phyloP scores from a whole-genome alignment of 2,888 invertebrate species.

The Apoda limacodes region DNA sequence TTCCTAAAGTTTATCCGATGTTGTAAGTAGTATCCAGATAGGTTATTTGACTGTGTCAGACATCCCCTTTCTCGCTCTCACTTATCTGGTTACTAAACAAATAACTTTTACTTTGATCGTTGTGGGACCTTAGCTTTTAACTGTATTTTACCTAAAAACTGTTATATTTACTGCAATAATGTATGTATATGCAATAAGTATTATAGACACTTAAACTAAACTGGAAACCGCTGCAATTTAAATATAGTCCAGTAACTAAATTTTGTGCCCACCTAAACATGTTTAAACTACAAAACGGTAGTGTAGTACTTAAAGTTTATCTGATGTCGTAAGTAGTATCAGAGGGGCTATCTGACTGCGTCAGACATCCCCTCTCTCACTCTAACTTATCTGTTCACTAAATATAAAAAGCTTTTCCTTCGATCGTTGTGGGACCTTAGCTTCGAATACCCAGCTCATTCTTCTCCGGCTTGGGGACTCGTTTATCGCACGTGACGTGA shows the following conservation, averaged over 20 bases:
- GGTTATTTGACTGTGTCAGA: constrained; percentile 38
- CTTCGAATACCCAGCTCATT: constrained; percentile 29
- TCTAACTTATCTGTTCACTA: not conserved
- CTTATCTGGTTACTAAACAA: constrained; percentile 44
- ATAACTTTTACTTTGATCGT: constrained; percentile 32
- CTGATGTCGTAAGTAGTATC: too few relatives aligned
- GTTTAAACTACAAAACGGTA: constrained; percentile 20
- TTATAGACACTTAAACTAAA: too few relatives aligned
- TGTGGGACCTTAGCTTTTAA: too few relatives aligned
- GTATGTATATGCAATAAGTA: too few relatives aligned
- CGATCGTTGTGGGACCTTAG: constrained; percentile 21
- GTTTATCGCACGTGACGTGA: constrained; percentile 52
- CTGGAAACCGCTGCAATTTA: constrained; percentile 48
- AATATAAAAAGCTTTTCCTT: constrained; percentile 3
- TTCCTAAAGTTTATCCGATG: constrained; percentile 56
- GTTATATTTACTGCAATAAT: too few relatives aligned
- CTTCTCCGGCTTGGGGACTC: constrained; percentile 29
- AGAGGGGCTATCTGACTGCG: too few relatives aligned
- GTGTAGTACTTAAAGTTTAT: constrained; percentile 5
- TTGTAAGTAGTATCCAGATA: constrained; percentile 43
- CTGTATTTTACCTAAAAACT: too few relatives aligned
- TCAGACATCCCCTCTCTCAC: too few relatives aligned
- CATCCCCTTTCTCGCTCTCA: constrained; percentile 36
- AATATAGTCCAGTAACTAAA: constrained; percentile 44
- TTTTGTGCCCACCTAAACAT: constrained; percentile 46